Percentiles rank a stretch among this genome's conserved stretches.
Conservation (phyloP, 2,797 vertebrate species). For the Spinibarbus caldwelli region DNA sequence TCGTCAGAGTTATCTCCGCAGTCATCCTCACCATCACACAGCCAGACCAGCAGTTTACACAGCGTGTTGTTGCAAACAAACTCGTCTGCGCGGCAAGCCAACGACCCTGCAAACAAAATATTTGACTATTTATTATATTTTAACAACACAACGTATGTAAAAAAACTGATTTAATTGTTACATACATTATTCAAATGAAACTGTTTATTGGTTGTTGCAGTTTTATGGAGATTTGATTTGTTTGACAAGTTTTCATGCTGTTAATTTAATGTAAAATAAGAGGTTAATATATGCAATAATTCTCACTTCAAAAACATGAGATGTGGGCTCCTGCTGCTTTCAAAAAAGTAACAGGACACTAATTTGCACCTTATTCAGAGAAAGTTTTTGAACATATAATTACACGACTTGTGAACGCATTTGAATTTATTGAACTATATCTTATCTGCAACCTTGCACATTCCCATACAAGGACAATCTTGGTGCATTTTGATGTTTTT, state of each 20-base stretch:
- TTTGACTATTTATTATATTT: background rate
- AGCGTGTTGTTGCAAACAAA: constrained; percentile 89
- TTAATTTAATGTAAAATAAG: background rate
- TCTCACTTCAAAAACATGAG: background rate
- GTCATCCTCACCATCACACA: constrained; percentile 89
- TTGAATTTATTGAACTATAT: background rate
- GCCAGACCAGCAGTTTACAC: constrained; percentile 85
- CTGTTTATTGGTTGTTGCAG: background rate
- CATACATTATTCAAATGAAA: background rate
- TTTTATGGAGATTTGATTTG: background rate
- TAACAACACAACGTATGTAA: background rate
- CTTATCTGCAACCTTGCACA: background rate
- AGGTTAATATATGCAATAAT: background rate
- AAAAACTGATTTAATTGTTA: no score
- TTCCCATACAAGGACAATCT: background rate
- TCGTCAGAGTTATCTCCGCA: constrained; percentile 90
- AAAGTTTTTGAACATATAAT: background rate
- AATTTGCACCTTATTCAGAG: background rate
- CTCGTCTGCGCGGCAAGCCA: constrained; percentile 83
- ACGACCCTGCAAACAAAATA: constrained; percentile 69
- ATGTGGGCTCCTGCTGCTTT: background rate
- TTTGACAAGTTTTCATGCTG: background rate
- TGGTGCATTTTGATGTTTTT: background rate
- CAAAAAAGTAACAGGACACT: background rate
- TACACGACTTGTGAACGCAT: background rate